phyloP scores from a whole-genome alignment of 2,797 vertebrate genomes.

The Macrochelys suwanniensis region DNA sequence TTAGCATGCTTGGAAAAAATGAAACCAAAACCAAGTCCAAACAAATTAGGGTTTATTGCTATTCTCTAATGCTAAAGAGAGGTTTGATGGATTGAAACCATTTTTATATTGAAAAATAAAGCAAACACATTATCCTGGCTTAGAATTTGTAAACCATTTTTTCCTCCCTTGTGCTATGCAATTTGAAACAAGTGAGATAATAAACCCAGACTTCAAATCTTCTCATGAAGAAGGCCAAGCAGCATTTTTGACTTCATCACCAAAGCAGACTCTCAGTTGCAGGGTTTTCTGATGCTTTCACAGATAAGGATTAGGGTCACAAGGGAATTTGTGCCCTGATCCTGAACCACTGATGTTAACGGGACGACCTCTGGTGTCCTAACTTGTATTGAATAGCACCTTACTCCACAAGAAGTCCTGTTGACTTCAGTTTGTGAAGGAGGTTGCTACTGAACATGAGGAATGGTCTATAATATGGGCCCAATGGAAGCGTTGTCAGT shows the following conservation, averaged over 20 bases:
- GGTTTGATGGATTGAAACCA: constrained; percentile 53
- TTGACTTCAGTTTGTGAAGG: fast-evolving
- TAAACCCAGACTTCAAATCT: neutral
- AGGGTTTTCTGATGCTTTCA: fast-evolving
- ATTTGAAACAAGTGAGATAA: neutral
- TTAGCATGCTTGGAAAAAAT: constrained; percentile 47
- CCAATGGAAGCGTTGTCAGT: fast-evolving
- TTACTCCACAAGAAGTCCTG: fast-evolving
- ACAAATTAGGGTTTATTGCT: constrained; percentile 44
- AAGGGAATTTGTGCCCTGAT: neutral
- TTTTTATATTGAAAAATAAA: constrained; percentile 19
- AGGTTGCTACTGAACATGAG: neutral
- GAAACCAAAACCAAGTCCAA: constrained; percentile 35
- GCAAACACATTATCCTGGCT: constrained; percentile 52
- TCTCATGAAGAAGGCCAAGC: neutral
- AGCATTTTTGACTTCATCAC: fast-evolving
- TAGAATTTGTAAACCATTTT: constrained; percentile 41
- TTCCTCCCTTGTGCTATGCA: neutral
- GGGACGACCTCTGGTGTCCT: fast-evolving
- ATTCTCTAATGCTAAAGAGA: neutral
- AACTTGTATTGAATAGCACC: neutral
- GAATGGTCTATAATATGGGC: neutral
- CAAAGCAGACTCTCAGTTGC: neutral
- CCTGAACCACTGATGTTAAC: fast-evolving
- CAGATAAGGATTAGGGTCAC: fast-evolving